These are phyloP conservation scores for Melanocharis versteri DNA, from an alignment of 2,113 vertebrate species.

Conservation along the genomic window DNA sequence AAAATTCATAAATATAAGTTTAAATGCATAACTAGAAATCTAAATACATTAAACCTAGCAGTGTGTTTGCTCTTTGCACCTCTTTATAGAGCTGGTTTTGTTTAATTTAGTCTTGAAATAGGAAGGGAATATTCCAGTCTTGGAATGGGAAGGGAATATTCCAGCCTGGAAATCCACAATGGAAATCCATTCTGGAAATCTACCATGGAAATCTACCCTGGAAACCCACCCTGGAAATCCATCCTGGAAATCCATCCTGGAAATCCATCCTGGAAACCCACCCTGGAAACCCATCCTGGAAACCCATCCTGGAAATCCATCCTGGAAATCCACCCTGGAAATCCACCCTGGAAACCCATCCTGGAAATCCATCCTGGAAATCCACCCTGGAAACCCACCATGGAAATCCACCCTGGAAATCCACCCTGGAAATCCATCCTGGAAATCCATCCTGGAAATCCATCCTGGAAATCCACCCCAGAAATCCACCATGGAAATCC, in stretches of 20 bases:
- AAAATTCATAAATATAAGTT: background rate
- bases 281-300: background rate
- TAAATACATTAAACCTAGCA: background rate
- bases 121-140: background rate
- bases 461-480: background rate
- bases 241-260: background rate
- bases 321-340: background rate
- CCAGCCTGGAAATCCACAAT: background rate
- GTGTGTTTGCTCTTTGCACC: background rate
- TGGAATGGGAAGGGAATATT: background rate
- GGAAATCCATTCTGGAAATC: too few species aligned
- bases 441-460: background rate
- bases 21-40: background rate
- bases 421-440: background rate
- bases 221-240: background rate
- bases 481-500: too few species aligned
- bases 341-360: fast-evolving
- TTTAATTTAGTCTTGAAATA: background rate
- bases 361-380: background rate
- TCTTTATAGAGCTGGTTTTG: background rate
- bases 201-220: too few species aligned
- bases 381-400: fast-evolving
- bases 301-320: background rate
- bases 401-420: background rate
- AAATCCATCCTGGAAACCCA: background rate